Conservation (phyloP, 2,797 vertebrate genomes). For the Pangasius larnaudii region DNA sequence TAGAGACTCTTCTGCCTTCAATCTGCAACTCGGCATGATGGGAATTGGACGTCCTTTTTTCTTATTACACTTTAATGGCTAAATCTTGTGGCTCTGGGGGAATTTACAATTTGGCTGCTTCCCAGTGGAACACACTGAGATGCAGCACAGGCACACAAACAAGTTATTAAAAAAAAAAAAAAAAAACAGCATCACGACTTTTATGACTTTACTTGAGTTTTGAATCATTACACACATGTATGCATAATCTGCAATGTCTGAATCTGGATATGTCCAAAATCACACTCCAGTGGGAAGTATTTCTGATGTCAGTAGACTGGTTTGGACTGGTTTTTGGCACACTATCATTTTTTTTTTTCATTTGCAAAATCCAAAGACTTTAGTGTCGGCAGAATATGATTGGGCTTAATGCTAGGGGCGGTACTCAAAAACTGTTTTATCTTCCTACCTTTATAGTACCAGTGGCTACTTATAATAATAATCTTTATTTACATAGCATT, state of each 20-base stretch:
- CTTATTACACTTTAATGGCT: conserved; percentile 39
- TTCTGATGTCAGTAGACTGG: not conserved
- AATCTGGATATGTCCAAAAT: too few species aligned
- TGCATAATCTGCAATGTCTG: not conserved
- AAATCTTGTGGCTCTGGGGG: conserved; percentile 28
- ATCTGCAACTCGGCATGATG: conserved; percentile 41
- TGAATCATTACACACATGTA: not conserved
- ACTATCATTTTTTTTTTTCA: not conserved
- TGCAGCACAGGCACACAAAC: not conserved
- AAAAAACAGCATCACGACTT: not conserved
- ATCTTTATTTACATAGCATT: not conserved
- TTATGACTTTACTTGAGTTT: too few species aligned
- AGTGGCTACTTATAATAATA: not conserved
- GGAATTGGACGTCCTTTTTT: conserved; percentile 34
- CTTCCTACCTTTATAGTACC: not conserved
- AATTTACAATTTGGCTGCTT: conserved; percentile 29
- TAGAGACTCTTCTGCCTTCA: conserved; percentile 34
- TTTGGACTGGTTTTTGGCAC: not conserved
- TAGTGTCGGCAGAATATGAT: not conserved
- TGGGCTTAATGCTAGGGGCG: not conserved
- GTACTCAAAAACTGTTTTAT: too few species aligned
- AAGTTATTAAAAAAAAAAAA: conserved; percentile 10
- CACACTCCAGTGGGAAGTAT: not conserved
- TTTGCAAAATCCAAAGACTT: not conserved
- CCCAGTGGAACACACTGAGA: not conserved